phyloP scores from a whole-genome alignment of 2,888 invertebrate genomes.

The Drosophila paranaensis region DNA sequence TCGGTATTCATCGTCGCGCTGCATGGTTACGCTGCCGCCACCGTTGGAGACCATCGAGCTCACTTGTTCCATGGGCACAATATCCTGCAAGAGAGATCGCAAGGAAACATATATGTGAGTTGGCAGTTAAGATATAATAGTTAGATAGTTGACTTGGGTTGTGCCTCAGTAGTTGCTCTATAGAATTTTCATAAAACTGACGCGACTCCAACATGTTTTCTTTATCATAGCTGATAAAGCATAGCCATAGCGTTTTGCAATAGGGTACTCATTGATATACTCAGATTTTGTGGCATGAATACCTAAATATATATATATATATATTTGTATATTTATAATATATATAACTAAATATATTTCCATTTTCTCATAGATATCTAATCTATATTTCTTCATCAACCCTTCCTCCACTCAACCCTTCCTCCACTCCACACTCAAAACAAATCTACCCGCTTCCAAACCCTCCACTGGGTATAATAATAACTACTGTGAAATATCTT shows the following conservation, averaged over 20 bases:
- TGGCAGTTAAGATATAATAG: not conserved
- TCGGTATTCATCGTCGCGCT: constrained; percentile 84
- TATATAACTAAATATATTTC: not conserved
- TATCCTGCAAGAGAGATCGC: constrained; percentile 78
- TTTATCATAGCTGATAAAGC: too few relatives aligned
- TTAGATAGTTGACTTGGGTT: too few relatives aligned
- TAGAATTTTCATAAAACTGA: not conserved
- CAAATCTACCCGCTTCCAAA: not conserved
- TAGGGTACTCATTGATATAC: too few relatives aligned
- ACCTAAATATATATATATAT: not conserved
- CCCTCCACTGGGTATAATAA: not conserved
- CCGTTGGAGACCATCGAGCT: constrained; percentile 84
- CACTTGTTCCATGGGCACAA: constrained; percentile 85
- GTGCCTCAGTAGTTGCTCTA: not conserved
- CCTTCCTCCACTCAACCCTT: too few relatives aligned
- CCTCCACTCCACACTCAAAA: not conserved
- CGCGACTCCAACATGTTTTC: too few relatives aligned
- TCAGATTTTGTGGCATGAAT: too few relatives aligned
- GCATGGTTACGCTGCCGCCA: constrained; percentile 83
- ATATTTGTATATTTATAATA: too few relatives aligned
- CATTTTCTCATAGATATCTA: not conserved
- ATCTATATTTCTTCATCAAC: not conserved
- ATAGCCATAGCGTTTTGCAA: too few relatives aligned
- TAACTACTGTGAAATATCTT: not conserved
- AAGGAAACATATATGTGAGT: not conserved